phyloP scores from a whole-genome alignment of 1,140 invertebrate genomes.

The Carposina sasakii region DNA sequence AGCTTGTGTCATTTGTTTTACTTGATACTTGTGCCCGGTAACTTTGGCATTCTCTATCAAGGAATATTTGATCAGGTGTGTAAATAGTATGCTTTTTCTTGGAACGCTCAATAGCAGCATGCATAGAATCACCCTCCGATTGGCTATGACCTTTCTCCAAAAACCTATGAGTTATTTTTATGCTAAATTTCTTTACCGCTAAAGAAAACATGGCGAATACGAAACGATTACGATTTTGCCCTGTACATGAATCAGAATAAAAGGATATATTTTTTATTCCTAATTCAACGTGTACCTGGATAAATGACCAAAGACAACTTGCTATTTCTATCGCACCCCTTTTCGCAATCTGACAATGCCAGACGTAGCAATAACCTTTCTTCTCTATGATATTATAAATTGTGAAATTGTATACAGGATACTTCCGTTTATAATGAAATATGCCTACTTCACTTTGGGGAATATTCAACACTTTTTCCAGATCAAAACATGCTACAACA shows the following conservation, averaged over 20 bases:
- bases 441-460: slow-evolving; percentile 19
- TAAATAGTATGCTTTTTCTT: slow-evolving; percentile 28
- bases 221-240: slow-evolving; percentile 44
- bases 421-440: slow-evolving; percentile 32
- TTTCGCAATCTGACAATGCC: slow-evolving; percentile 21
- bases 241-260: slow-evolving; percentile 42
- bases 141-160: slow-evolving; percentile 37
- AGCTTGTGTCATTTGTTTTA: slow-evolving; percentile 14
- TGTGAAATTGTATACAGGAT: slow-evolving; percentile 29
- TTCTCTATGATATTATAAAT: slow-evolving; percentile 14
- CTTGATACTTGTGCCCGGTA: slow-evolving; percentile 13
- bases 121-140: slow-evolving; percentile 37
- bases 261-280: slow-evolving; percentile 20
- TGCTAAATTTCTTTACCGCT: slow-evolving; percentile 22
- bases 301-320: slow-evolving; percentile 22
- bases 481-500: slow-evolving; percentile 18
- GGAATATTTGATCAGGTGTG: slow-evolving; percentile 17
- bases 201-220: slow-evolving; percentile 37
- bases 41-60: slow-evolving; percentile 18
- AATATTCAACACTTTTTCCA: slow-evolving; percentile 21
- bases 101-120: slow-evolving; percentile 34
- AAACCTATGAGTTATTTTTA: slow-evolving; percentile 40
- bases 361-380: slow-evolving; percentile 26
- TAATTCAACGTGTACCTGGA: slow-evolving; percentile 6
- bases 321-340: slow-evolving; percentile 22